Conservation (phyloP, 2,797 vertebrate genomes). For the Bradypodion pumilum region DNA sequence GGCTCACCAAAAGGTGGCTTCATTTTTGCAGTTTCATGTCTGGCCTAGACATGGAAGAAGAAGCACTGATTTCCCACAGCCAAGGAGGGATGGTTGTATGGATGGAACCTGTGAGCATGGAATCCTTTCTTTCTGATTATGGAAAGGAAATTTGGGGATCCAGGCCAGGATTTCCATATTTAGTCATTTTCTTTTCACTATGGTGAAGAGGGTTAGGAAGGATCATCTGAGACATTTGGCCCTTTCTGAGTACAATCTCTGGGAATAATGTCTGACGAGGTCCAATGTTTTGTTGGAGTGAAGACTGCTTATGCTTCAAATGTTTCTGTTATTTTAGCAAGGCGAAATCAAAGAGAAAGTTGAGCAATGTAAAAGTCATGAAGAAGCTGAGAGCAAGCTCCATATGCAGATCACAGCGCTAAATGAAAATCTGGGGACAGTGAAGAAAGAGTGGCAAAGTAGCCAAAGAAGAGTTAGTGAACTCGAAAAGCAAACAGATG, state of each 20-base stretch:
- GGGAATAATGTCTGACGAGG: not conserved
- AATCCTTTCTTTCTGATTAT: not conserved
- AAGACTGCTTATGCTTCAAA: not conserved
- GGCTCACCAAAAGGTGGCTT: no score
- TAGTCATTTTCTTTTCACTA: not conserved
- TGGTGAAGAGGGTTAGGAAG: not conserved
- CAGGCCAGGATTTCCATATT: not conserved
- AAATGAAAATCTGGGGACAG: conserved; percentile 94
- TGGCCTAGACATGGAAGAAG: no score
- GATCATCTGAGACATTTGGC: not conserved
- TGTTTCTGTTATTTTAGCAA: conserved; percentile 72
- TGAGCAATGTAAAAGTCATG: conserved; percentile 81
- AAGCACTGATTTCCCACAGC: not conserved
- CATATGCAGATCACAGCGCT: conserved; percentile 89
- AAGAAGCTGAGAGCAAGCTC: conserved; percentile 87
- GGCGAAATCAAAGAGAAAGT: conserved; percentile 86
- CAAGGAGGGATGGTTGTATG: no score
- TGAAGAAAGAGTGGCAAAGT: conserved; percentile 96
- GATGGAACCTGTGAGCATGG: not conserved
- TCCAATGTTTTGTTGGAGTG: not conserved
- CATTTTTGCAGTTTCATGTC: no score
- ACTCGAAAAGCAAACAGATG: conserved; percentile 96
- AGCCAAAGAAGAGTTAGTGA: conserved; percentile 90
- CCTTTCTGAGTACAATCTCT: not conserved
- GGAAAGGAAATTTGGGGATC: not conserved